Evolutionary conservation across 1,140 invertebrate species (phyloP).

Genomic region (Nasonia giraulti): DNA sequence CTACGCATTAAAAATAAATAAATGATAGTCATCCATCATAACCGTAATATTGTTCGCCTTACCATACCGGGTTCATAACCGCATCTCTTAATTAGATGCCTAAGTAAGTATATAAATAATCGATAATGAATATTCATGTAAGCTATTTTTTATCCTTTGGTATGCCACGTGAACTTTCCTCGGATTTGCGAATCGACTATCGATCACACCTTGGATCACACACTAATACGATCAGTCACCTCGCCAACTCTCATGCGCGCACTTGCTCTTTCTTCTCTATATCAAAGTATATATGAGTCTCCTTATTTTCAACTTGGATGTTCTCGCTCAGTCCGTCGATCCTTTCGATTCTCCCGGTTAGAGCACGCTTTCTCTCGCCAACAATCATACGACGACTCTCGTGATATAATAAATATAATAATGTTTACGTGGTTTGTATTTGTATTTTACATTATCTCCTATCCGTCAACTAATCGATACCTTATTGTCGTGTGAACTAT

Average conservation of each 20-base stretch:
- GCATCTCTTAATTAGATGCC: conserved; percentile 59
- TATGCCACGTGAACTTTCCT: conserved; percentile 59
- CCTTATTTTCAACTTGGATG: neutral
- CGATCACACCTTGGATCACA: conserved; percentile 54
- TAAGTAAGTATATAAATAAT: conserved; percentile 66
- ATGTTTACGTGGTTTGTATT: conserved; percentile 71
- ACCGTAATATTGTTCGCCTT: conserved; percentile 22
- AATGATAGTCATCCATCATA: conserved; percentile 57
- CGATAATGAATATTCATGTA: conserved; percentile 62
- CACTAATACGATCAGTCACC: conserved; percentile 50
- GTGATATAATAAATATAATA: conserved; percentile 73
- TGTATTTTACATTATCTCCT: conserved; percentile 72
- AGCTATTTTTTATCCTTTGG: conserved; percentile 60
- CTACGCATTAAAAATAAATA: conserved; percentile 56
- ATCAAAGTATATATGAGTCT: neutral
- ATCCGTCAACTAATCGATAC: conserved; percentile 73
- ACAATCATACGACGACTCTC: conserved; percentile 59
- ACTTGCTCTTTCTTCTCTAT: neutral
- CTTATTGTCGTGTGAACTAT: conserved; percentile 75
- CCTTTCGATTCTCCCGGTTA: conserved; percentile 35
- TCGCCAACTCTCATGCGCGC: conserved; percentile 44
- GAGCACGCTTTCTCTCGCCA: conserved; percentile 56
- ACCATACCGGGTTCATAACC: conserved; percentile 59
- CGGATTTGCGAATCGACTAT: conserved; percentile 58
- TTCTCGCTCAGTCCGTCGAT: neutral